Evolutionary conservation across 2,888 invertebrate genomes (phyloP), one percentile per base, ranked within the genome.

Genomic region (Andrena fulva): DNA sequence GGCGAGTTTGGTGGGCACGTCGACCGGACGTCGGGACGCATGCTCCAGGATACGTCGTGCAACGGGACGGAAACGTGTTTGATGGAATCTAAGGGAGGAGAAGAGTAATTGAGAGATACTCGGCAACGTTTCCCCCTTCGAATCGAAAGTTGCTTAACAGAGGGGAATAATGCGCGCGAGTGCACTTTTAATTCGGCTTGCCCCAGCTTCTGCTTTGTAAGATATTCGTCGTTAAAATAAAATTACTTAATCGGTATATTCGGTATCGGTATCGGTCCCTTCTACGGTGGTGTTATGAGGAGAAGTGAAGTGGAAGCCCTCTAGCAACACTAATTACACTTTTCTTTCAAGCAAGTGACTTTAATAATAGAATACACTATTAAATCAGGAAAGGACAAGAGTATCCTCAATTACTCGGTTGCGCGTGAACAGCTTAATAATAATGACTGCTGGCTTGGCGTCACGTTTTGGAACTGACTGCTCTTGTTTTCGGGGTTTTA

Each of bases 21-120:
- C 77, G 64, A 10, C 73, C 52, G 86, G 76, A 69, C 71, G 67
- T 42, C 67, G 52, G 59, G 78, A 50, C 87, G 88, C 87, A 84
- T 87, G 87, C 87, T 80, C 80, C 67, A 50, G 73, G 52, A 73
- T 62, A 74, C 33, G 48, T 48, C 56, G 60, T n/a, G 8, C 56
- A 33, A 42, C 71, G 27, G 16, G 31, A 52, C 35, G 66, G 24
- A 67, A 56, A 20, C 70, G 24, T 27, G 56, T 50, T 69, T 60
- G 3, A 52, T 35, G 63, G 54, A 52, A 81, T 78, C 31, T 35
- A 31, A 68, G 4, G 20, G 63, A 33, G 10, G 29, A 56, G 16
- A 42, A 29, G 29, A 56, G 56, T 56, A 66, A 66, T 73, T 31
- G 56, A 66, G 73, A 73, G 66, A 73, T 56, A 24, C 42, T 59